Evolutionary conservation across 2,888 invertebrate species (phyloP), one percentile per base, ranked within the genome.

Genomic region (Octonoba sinensis): DNA sequence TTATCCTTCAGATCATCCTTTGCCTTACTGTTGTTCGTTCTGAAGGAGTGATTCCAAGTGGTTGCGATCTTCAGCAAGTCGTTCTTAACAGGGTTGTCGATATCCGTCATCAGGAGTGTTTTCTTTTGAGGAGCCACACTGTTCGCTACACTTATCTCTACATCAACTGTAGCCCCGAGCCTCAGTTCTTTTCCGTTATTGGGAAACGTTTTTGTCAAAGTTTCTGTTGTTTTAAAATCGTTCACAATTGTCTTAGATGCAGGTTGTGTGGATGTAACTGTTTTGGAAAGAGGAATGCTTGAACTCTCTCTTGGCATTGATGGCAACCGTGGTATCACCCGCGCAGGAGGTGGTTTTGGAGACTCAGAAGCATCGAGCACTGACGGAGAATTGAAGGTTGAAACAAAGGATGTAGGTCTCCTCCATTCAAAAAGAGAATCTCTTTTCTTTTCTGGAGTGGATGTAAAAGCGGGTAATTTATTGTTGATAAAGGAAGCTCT

Each of bases 21-120:
- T 16, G 54, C 12, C 22, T 74, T 74, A 15, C 44, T 57, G 20
- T 15, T 27, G 51, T 75, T 75, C 36, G 71, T 82, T 46, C 70
- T 75, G 15, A 82, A 67, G n/a, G 82, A 76, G 13, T 82, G 82
- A 22, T 82, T 82, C 82, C 75, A 82, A 6, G 82, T 54, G 1
- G 82, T 76, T 3, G 82, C 82, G 15, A 82, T 82, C 44, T 76
- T 82, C 44, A 82, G 27, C 6, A 76, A 57, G 20, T 82, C 82
- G 46, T 72, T 82, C 20, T 72, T 82, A 1, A 72, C 57, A 0
- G 73, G 62, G 44, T 67, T 72, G 62, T 82, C 82, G 20, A 76
- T 36, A 16, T 76, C 76, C 16, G 75, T 76, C 11, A 60, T 82
- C 46, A 82, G 60, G 3, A 75, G 65, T 1, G 67, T 62, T 62